These are phyloP conservation scores for Ctena decussata DNA, from an alignment of 2,888 invertebrate species.

Conservation along the genomic window DNA sequence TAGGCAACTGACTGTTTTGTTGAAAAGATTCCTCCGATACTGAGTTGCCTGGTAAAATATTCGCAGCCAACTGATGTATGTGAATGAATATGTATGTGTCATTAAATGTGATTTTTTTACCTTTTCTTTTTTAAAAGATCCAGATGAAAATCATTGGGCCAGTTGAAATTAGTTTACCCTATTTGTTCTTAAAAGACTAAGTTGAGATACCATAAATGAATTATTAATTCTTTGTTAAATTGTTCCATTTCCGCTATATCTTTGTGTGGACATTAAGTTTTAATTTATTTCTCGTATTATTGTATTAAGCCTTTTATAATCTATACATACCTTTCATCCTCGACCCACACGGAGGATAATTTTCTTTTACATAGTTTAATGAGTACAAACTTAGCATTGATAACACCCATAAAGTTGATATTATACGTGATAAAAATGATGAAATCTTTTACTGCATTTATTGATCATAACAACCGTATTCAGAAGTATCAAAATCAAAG, in stretches of 20 bases:
- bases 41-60: too few relatives aligned
- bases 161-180: too few relatives aligned
- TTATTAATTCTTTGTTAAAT: too few relatives aligned
- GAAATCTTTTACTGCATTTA: slow-evolving; percentile 1
- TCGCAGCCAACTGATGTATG: too few relatives aligned
- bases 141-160: too few relatives aligned
- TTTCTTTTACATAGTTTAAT: slow-evolving; percentile 1
- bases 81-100: too few relatives aligned
- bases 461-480: background rate
- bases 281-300: background rate
- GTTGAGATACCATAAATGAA: too few relatives aligned
- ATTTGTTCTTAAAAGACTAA: too few relatives aligned
- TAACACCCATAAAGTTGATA: background rate
- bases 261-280: slow-evolving; percentile 3
- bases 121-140: too few relatives aligned
- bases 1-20: too few relatives aligned
- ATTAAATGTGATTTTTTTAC: too few relatives aligned
- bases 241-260: background rate
- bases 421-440: background rate
- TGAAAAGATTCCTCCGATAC: too few relatives aligned
- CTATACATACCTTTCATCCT: background rate
- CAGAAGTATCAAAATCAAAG: background rate
- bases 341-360: background rate
- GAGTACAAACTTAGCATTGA: background rate
- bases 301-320: background rate